Percentiles rank a stretch among this genome's conserved stretches.
These are phyloP conservation scores for Vulpes vulpes DNA, from an alignment of 2,113 vertebrate genomes.

Conservation along the genomic window DNA sequence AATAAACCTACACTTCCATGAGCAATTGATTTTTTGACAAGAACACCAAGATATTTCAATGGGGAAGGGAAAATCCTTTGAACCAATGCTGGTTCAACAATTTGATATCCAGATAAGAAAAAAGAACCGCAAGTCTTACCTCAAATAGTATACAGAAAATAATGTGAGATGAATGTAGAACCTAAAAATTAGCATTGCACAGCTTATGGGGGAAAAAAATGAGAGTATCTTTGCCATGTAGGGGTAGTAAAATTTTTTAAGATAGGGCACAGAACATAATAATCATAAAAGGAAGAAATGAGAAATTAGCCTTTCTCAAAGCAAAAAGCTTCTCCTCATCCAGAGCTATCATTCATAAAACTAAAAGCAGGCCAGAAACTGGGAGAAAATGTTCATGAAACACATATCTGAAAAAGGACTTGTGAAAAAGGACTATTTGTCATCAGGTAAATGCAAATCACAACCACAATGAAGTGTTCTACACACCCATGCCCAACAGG, in stretches of 20 bases:
- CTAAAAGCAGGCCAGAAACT: not conserved
- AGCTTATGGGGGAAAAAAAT: not conserved
- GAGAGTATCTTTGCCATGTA: not conserved
- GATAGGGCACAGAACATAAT: slow-evolving; percentile 16
- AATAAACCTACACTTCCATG: not conserved
- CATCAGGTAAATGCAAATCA: not conserved
- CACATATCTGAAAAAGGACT: not conserved
- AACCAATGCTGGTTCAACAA: slow-evolving; percentile 1
- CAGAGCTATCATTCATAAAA: slow-evolving; percentile 52
- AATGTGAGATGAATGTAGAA: not conserved
- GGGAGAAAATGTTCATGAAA: not conserved
- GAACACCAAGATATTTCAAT: not conserved
- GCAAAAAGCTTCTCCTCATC: not conserved
- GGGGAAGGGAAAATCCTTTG: not conserved
- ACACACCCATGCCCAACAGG: not conserved
- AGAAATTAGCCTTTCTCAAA: slow-evolving; percentile 24
- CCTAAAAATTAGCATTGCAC: not conserved
- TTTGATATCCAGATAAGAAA: not conserved
- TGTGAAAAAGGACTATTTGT: not conserved
- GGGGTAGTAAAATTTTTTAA: not conserved
- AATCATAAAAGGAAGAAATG: not conserved
- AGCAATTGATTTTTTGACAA: slow-evolving; percentile 47
- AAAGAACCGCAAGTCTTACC: not conserved
- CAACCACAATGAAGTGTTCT: not conserved
- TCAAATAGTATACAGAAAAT: not conserved